Base-by-base conservation (phyloP, 2,113 vertebrate species). In the Stegastes partitus region DNA sequence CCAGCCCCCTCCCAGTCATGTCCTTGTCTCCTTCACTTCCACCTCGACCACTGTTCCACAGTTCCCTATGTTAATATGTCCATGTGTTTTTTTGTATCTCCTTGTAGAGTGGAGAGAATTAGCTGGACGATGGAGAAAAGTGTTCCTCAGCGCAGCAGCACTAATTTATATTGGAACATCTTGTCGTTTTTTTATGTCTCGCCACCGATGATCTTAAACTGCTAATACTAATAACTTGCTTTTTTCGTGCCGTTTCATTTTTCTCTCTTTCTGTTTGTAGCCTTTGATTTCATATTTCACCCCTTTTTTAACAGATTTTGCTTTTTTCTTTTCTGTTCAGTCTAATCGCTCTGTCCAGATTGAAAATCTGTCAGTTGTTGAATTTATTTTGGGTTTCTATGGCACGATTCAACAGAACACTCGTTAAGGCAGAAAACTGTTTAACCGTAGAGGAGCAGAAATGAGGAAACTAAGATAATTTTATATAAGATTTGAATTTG, bases 71-170 rank as follows among this genome's bases (percentile, higher is more conserved):
- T 93, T 94, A 94, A 94, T 87, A 86, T 90, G 74, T 91, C 71
- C 81, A 79, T 95, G 89, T 94, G 88, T 90, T 87, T 82, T 87
- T 91, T 91, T 94, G 91, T 95, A 93, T 94, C 91, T 94, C 93
- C 93, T 93, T 94, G 90, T 94, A 95, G 93, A 94, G 74, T 91
- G 91, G 92, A 81, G 89, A 92, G 81, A 91, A 84, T 93, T 95
- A 95, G 92, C 91, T 90, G 93, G 90, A 92, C 81, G 87, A 77
- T 85, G 92, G 92, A 92, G 86, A 88, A 86, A 86, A 87, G 81
- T 89, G 71, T 89, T 92, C 90, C 87, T 87, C 86, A 93, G 81
- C 84, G 87, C 90, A 91, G 89, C 92, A 82, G 79, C 87, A 83
- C 83, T 93, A 88, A 91, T 90, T 91, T 90, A 87, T 86, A 86